Evolutionary conservation across 2,888 invertebrate genomes (phyloP).

Genomic region (Yponomeuta evonymella): DNA sequence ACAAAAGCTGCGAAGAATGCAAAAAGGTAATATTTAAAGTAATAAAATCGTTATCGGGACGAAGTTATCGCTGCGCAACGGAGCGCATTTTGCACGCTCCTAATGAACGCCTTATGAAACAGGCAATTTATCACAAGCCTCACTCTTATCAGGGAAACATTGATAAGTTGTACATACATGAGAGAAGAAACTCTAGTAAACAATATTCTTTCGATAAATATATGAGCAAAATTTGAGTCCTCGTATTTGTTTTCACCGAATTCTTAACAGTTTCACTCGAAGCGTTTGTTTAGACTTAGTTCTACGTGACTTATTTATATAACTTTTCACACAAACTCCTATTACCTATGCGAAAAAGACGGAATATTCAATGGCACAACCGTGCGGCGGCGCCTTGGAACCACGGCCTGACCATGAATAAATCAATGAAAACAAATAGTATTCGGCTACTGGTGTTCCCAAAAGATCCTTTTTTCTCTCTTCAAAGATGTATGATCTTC

Average conservation of each 20-base stretch:
- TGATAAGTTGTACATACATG: constrained; percentile 53
- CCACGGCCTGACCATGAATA: constrained; percentile 68
- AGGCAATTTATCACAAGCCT: constrained; percentile 72
- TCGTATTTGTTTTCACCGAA: constrained; percentile 7
- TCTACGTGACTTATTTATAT: constrained; percentile 55
- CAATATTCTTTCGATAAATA: background rate
- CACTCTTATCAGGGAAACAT: constrained; percentile 60
- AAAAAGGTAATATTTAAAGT: constrained; percentile 70
- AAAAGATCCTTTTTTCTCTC: constrained; percentile 42
- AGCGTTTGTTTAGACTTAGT: constrained; percentile 27
- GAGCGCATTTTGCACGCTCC: constrained; percentile 71
- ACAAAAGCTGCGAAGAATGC: constrained; percentile 25
- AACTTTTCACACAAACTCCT: constrained; percentile 51
- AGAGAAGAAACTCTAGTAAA: constrained; percentile 3
- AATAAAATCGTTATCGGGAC: constrained; percentile 66
- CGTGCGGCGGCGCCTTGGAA: constrained; percentile 66
- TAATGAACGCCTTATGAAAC: constrained; percentile 76
- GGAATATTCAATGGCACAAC: constrained; percentile 59
- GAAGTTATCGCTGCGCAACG: constrained; percentile 68
- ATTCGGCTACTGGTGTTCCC: constrained; percentile 71
- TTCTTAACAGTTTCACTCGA: constrained; percentile 43
- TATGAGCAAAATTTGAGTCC: background rate
- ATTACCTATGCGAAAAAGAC: constrained; percentile 65
- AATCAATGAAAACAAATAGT: constrained; percentile 76
- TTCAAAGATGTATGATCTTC: constrained; percentile 59